Evolutionary conservation across 1,140 invertebrate species (phyloP).

Genomic region (Cyclina sinensis): DNA sequence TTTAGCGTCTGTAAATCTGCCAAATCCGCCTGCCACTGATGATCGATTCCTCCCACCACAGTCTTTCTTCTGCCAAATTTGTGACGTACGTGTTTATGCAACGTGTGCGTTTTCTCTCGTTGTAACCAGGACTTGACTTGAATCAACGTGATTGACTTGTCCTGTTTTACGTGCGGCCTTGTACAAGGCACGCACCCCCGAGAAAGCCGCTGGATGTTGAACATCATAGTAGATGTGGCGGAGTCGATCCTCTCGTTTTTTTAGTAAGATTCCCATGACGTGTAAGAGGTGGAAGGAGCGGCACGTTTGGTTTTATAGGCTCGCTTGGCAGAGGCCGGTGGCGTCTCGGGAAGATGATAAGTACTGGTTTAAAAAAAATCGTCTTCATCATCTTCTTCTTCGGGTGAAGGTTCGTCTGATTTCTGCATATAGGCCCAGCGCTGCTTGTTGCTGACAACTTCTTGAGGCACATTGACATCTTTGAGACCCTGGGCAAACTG

Average conservation of each 20-base stretch:
- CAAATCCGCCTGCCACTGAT: conserved; percentile 40
- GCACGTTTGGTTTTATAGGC: too few species aligned
- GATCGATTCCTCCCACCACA: conserved; percentile 25
- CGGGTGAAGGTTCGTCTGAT: neutral
- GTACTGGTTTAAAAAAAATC: neutral
- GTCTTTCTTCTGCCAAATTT: neutral
- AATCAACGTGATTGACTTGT: neutral
- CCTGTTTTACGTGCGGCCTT: neutral
- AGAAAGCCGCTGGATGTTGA: neutral
- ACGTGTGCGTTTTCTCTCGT: neutral
- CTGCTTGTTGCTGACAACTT: neutral
- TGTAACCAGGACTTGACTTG: too few species aligned
- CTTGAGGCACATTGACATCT: neutral
- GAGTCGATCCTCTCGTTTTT: too few species aligned
- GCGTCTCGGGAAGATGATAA: too few species aligned
- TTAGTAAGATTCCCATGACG: neutral
- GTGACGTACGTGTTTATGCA: neutral
- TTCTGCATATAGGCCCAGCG: conserved; percentile 1
- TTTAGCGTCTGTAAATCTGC: neutral
- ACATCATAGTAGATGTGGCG: too few species aligned
- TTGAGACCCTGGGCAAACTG: neutral
- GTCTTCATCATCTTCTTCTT: neutral
- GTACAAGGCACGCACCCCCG: neutral
- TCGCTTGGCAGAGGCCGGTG: too few species aligned
- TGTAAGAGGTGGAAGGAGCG: too few species aligned